Evolutionary conservation across 2,797 vertebrate genomes (phyloP).

Genomic region (Sebastes taczanowskii): DNA sequence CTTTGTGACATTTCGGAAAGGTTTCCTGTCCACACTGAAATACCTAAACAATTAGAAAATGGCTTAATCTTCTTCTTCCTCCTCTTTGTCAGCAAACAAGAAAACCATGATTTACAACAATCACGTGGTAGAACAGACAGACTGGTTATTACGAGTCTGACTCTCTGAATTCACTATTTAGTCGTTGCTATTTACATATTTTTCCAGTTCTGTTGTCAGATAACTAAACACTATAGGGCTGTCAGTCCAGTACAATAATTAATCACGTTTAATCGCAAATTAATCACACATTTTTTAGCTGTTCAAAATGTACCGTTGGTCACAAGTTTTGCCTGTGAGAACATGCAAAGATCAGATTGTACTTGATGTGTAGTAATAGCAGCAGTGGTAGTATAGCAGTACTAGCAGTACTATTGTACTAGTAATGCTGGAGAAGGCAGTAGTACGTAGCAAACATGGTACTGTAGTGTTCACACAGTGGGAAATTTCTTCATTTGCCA

Average conservation of each 20-base stretch:
- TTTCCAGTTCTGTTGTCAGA: neutral
- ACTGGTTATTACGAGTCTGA: neutral
- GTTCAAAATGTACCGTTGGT: neutral
- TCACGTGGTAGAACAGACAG: neutral
- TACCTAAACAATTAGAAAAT: neutral
- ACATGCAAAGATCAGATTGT: neutral
- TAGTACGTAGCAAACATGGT: neutral
- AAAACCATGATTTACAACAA: neutral
- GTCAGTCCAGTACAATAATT: rapidly evolving
- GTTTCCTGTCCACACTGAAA: neutral
- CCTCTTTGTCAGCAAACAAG: neutral
- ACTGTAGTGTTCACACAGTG: neutral
- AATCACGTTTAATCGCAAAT: too few species aligned
- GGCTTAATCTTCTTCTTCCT: neutral
- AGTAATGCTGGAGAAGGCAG: neutral
- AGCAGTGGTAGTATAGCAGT: neutral
- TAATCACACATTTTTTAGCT: too few species aligned
- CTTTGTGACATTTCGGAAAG: neutral
- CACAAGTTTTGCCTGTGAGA: neutral
- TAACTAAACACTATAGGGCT: too few species aligned
- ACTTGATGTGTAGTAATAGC: neutral
- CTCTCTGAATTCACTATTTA: neutral
- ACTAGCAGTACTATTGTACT: neutral
- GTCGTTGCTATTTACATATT: neutral
- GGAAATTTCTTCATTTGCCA: constrained; percentile 1